Conservation (phyloP, 1,140 invertebrate species). For the Atta texana region DNA sequence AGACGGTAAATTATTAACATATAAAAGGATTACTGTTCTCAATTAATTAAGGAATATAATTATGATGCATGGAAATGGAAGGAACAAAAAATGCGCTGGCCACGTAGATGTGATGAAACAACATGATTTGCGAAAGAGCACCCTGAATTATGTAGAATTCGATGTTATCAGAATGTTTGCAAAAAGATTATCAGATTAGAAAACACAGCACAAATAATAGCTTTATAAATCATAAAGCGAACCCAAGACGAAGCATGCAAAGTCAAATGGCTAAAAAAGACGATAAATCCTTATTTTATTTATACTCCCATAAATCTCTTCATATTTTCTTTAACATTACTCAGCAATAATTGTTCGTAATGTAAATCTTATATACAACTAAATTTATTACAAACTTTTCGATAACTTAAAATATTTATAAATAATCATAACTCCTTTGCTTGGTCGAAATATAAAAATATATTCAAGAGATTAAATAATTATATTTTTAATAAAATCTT, state of each 20-base stretch:
- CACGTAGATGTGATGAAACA: constrained; percentile 56
- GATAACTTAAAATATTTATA: too few relatives aligned
- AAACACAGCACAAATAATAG: constrained; percentile 19
- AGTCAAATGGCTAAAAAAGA: not conserved
- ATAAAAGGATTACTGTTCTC: constrained; percentile 52
- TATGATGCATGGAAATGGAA: constrained; percentile 47
- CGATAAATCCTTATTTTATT: not conserved
- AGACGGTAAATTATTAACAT: constrained; percentile 52
- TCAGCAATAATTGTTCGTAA: not conserved
- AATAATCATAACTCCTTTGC: too few relatives aligned
- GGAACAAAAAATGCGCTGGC: constrained; percentile 39
- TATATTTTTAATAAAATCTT: not conserved
- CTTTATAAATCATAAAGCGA: not conserved
- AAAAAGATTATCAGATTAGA: constrained; percentile 56
- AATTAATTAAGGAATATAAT: constrained; percentile 60
- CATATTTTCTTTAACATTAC: not conserved
- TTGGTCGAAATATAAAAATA: not conserved
- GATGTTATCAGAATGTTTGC: constrained; percentile 59
- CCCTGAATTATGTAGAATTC: constrained; percentile 51
- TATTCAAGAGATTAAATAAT: not conserved
- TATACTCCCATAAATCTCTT: not conserved
- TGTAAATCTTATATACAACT: not conserved
- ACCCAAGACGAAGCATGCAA: constrained; percentile 7
- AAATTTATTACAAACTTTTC: too few relatives aligned
- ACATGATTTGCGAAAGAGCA: constrained; percentile 58